Conservation (phyloP, 30 jellyfish, hydroid and myxozoan species). For the Morbakka virulenta region DNA sequence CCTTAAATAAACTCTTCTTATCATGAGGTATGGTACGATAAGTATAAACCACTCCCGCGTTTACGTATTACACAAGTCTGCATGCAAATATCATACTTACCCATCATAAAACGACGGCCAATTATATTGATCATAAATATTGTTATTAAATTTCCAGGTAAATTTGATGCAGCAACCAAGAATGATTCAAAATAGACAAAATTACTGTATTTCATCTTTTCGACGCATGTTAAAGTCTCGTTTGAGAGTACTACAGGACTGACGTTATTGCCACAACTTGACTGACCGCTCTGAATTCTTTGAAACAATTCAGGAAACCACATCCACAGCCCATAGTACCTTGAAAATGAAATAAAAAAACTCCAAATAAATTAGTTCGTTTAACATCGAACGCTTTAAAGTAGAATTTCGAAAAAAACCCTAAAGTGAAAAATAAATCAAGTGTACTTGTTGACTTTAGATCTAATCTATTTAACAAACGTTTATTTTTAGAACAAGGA, state of each 20-base stretch:
- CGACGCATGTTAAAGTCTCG: slow-evolving; percentile 73
- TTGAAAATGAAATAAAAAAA: background rate
- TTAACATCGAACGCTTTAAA: too few relatives aligned
- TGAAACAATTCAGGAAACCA: slow-evolving; percentile 96
- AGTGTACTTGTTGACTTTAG: too few relatives aligned
- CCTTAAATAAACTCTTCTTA: too few relatives aligned
- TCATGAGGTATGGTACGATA: too few relatives aligned
- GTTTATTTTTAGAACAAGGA: too few relatives aligned
- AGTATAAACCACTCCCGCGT: too few relatives aligned
- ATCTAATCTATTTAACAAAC: too few relatives aligned
- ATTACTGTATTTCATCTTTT: slow-evolving; percentile 54
- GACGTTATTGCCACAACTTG: slow-evolving; percentile 77
- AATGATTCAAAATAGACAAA: slow-evolving; percentile 74
- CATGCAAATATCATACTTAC: slow-evolving; percentile 19
- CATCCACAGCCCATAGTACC: slow-evolving; percentile 97
- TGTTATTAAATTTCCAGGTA: slow-evolving; percentile 92
- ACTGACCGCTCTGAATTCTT: slow-evolving; percentile 79
- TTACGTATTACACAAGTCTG: background rate
- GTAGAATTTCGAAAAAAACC: too few relatives aligned
- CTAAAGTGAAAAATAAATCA: too few relatives aligned
- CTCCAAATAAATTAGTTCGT: too few relatives aligned
- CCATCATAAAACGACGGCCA: slow-evolving; percentile 79
- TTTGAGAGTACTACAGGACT: slow-evolving; percentile 10
- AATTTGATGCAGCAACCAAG: slow-evolving; percentile 87
- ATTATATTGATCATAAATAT: slow-evolving; percentile 56